phyloP scores from a whole-genome alignment of 2,113 vertebrate species.

The Crocuta crocuta region DNA sequence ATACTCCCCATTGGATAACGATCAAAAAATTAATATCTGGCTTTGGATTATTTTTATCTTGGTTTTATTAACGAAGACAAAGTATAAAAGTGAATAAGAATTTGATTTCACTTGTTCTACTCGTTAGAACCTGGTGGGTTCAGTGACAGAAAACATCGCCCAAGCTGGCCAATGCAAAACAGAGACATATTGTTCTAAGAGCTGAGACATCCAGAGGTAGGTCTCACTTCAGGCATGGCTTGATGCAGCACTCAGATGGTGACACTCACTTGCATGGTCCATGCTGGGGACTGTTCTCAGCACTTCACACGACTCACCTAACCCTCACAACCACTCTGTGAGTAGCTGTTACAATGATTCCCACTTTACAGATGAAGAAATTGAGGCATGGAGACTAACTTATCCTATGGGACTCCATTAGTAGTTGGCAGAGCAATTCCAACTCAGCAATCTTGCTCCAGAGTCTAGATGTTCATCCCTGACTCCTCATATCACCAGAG shows the following conservation, averaged over 20 bases:
- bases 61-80: background rate
- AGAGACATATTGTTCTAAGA: background rate
- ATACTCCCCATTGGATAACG: background rate
- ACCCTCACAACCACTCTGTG: background rate
- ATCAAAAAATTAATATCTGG: slow-evolving; percentile 14
- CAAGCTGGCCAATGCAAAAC: background rate
- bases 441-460: background rate
- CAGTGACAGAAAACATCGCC: background rate
- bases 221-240: background rate
- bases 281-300: background rate
- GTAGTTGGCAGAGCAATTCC: background rate
- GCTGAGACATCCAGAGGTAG: background rate
- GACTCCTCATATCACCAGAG: background rate
- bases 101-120: background rate
- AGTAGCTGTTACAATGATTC: background rate
- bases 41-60: background rate
- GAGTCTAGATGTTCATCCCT: background rate
- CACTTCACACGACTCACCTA: background rate
- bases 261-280: no score
- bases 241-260: background rate
- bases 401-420: background rate
- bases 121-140: background rate
- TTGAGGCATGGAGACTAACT: background rate
- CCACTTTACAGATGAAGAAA: background rate
- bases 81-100: background rate